phyloP scores from a whole-genome alignment of 2,888 invertebrate genomes.

The Mesorhabditis sp. region DNA sequence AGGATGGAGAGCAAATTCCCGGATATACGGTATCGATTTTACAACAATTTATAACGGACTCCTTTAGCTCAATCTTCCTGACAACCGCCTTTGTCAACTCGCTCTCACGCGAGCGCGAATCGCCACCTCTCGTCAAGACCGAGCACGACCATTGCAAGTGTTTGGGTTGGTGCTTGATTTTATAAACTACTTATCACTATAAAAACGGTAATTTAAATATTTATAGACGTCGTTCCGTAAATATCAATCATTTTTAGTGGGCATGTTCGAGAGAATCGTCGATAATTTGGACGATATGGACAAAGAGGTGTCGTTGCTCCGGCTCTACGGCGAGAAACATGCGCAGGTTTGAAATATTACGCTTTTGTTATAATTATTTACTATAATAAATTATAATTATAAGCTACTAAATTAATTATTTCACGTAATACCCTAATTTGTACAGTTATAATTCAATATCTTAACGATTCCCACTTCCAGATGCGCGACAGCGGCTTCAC shows the following conservation, averaged over 20 bases:
- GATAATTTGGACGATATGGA: slow-evolving; percentile 32
- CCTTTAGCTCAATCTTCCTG: slow-evolving; percentile 35
- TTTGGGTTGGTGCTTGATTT: slow-evolving; percentile 24
- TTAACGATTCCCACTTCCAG: slow-evolving; percentile 12
- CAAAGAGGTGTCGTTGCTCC: slow-evolving; percentile 24
- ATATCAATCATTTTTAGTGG: not conserved
- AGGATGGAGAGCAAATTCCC: slow-evolving; percentile 34
- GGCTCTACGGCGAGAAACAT: slow-evolving; percentile 40
- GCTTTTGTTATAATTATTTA: not conserved
- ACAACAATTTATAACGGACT: not conserved
- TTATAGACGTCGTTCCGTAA: too few relatives aligned
- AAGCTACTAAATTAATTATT: too few relatives aligned
- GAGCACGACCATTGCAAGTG: slow-evolving; percentile 43
- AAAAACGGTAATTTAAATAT: too few relatives aligned
- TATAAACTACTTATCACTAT: too few relatives aligned
- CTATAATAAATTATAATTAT: too few relatives aligned
- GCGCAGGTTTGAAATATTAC: slow-evolving; percentile 29
- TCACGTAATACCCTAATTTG: too few relatives aligned
- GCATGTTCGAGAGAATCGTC: slow-evolving; percentile 27
- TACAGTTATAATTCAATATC: too few relatives aligned
- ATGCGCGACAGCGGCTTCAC: slow-evolving; percentile 41
- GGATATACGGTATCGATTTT: slow-evolving; percentile 29
- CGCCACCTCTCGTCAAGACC: slow-evolving; percentile 36
- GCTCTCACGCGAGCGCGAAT: slow-evolving; percentile 29
- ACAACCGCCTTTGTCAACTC: slow-evolving; percentile 42